A percentile compares a stretch with the other conserved stretches of the same genome.
phyloP scores from a whole-genome alignment of 2,888 invertebrate genomes.

The Nephrotoma guestfalica region DNA sequence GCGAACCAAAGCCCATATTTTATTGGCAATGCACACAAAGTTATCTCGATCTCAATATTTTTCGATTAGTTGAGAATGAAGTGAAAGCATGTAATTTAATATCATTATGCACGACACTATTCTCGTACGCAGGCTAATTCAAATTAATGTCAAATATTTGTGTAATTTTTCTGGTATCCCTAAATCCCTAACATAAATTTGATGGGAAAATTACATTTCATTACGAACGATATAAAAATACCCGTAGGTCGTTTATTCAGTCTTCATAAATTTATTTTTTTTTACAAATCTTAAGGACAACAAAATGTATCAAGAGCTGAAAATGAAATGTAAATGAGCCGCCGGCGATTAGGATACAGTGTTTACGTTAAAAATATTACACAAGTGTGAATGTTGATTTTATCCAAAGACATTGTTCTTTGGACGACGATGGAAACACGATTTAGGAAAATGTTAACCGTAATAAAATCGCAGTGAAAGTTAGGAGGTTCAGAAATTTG shows the following conservation, averaged over 20 bases:
- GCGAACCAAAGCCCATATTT: background rate
- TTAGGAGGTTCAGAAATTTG: too few species aligned
- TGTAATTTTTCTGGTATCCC: background rate
- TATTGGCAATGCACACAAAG: background rate
- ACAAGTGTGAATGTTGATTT: background rate
- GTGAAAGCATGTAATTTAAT: background rate
- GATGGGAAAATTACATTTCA: too few species aligned
- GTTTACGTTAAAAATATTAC: background rate
- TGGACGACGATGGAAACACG: too few species aligned
- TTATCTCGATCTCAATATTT: background rate
- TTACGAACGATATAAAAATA: background rate
- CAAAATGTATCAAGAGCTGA: background rate
- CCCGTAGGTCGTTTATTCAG: background rate
- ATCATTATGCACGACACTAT: background rate
- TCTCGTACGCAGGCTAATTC: background rate
- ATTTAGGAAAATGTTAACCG: too few species aligned
- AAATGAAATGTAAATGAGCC: background rate
- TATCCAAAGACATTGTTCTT: too few species aligned
- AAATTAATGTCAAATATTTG: background rate
- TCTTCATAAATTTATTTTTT: background rate
- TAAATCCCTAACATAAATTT: background rate
- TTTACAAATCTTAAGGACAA: background rate
- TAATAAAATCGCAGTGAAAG: too few species aligned
- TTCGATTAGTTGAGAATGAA: background rate
- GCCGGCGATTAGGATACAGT: background rate